Conservation (phyloP, 2,888 invertebrate genomes). For the Parnassius glacialis region DNA sequence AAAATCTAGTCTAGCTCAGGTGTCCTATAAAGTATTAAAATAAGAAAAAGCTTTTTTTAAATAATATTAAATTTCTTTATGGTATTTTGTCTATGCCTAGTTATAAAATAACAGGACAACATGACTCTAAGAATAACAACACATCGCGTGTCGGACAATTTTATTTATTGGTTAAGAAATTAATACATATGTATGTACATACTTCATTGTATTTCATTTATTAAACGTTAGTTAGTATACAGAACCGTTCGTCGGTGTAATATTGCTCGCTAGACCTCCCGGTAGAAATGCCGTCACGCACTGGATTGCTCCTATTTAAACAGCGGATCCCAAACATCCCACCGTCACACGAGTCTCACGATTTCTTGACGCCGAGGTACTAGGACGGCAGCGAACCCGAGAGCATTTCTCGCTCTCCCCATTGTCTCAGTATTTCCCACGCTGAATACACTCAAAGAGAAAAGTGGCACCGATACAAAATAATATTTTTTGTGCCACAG, state of each 20-base stretch:
- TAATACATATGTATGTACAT: neutral
- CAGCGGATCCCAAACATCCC: constrained; percentile 30
- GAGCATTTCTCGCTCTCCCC: constrained; percentile 47
- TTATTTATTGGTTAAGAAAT: too few species aligned
- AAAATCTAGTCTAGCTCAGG: too few species aligned
- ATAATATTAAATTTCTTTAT: too few species aligned
- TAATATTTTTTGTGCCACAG: constrained; percentile 30
- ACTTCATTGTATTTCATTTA: neutral
- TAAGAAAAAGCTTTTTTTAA: too few species aligned
- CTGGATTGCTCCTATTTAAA: constrained; percentile 38
- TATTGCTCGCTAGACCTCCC: constrained; percentile 24
- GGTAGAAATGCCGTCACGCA: constrained; percentile 37
- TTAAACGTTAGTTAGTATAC: constrained; percentile 1
- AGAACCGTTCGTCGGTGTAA: neutral
- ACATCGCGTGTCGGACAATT: neutral
- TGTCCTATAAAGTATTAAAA: too few species aligned
- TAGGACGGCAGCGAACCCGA: constrained; percentile 40
- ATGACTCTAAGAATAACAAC: neutral
- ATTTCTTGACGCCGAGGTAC: constrained; percentile 47
- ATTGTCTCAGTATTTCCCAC: constrained; percentile 63
- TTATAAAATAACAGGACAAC: neutral
- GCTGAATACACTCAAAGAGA: constrained; percentile 42
- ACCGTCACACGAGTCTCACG: constrained; percentile 56
- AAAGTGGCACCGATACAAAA: constrained; percentile 37
- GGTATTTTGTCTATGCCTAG: neutral